A percentile compares a stretch with the other conserved stretches of the same genome.
These are phyloP conservation scores for Typhlichthys eigenmanni DNA, from an alignment of 2,797 vertebrate genomes.

Conservation along the genomic window DNA sequence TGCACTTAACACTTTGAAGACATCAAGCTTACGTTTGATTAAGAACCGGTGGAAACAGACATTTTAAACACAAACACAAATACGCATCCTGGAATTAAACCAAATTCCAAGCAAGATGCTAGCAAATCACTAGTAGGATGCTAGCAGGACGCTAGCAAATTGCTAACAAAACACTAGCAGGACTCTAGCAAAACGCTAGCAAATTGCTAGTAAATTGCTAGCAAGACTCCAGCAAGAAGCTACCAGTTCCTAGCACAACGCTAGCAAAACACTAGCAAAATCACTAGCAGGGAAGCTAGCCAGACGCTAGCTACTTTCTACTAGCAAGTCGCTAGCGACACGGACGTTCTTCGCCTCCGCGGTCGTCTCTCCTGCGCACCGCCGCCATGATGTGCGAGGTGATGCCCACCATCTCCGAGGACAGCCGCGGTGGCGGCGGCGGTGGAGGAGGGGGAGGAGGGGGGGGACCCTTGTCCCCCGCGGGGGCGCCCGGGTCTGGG, in stretches of 20 bases:
- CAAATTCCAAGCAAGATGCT: background rate
- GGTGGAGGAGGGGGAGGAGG: conserved; percentile 75
- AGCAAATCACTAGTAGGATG: no score
- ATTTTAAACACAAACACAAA: background rate
- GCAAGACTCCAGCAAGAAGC: background rate
- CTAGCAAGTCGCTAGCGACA: background rate
- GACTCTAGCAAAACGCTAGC: no score
- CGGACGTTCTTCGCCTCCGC: conserved; percentile 52
- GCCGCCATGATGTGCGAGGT: conserved; percentile 94
- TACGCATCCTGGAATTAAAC: background rate
- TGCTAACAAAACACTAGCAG: no score
- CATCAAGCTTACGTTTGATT: no score
- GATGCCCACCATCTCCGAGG: conserved; percentile 95
- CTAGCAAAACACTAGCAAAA: no score
- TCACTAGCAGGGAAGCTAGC: no score
- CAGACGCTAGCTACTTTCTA: no score
- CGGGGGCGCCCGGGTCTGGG: conserved; percentile 42
- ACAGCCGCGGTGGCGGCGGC: conserved; percentile 79
- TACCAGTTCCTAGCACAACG: no score
- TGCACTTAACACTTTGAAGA: no score
- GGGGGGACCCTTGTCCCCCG: conserved; percentile 68
- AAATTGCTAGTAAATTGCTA: no score
- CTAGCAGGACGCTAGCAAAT: no score
- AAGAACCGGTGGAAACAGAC: no score
- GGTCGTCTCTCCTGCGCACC: background rate